Evolutionary conservation across 2,797 vertebrate genomes (phyloP).

Genomic region (Oophaga sylvatica): DNA sequence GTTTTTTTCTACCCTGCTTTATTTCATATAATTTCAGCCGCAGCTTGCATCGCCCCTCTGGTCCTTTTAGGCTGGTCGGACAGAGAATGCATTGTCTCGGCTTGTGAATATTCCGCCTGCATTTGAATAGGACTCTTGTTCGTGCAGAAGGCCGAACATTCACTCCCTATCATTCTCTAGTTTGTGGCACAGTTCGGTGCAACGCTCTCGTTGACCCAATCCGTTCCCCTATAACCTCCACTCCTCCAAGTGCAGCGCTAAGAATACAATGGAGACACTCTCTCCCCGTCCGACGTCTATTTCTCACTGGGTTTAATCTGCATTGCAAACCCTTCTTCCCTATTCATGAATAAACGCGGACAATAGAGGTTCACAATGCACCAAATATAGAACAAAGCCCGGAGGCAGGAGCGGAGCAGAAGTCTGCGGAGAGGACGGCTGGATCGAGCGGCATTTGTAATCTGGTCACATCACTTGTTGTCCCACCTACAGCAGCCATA

Average conservation of each 20-base stretch:
- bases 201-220: conserved; percentile 43
- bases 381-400: conserved; percentile 18
- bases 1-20: conserved; percentile 26
- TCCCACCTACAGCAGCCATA: background rate
- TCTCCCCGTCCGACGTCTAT: background rate
- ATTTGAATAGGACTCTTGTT: conserved; percentile 55
- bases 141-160: conserved; percentile 46
- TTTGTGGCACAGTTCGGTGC: conserved; percentile 35
- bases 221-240: conserved; percentile 24
- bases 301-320: conserved; percentile 27
- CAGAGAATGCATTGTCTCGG: conserved; percentile 47
- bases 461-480: background rate
- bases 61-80: conserved; percentile 2
- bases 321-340: background rate
- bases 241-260: conserved; percentile 18
- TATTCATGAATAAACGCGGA: background rate
- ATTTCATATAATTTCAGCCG: conserved; percentile 43
- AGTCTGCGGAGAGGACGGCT: background rate
- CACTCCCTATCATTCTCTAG: conserved; percentile 40
- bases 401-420: background rate
- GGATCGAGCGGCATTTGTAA: conserved; percentile 1
- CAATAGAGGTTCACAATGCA: background rate
- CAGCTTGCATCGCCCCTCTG: conserved; percentile 40
- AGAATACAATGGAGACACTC: conserved; percentile 42
- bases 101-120: conserved; percentile 37